A percentile compares a stretch with the other conserved stretches of the same genome.
These are phyloP conservation scores for Platorchestia sp. DNA, from an alignment of 1,140 invertebrate genomes.

Conservation along the genomic window DNA sequence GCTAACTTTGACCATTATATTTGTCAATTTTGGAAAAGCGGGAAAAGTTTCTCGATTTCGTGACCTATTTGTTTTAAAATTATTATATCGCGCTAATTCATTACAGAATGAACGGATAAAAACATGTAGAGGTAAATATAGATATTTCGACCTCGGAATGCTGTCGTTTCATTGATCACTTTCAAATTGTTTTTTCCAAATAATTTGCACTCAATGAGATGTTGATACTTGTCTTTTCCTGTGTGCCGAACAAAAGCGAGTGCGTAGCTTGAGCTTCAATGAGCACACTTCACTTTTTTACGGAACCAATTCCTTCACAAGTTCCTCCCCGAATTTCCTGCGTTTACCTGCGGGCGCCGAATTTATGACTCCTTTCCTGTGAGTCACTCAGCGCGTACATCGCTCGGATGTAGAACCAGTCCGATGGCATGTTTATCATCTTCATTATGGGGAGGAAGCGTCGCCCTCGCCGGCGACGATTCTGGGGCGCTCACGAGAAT, in stretches of 20 bases:
- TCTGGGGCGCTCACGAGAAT: background rate
- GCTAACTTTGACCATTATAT: background rate
- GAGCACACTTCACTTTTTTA: background rate
- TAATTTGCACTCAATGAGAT: background rate
- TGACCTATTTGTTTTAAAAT: background rate
- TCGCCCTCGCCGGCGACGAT: background rate
- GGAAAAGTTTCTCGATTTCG: background rate
- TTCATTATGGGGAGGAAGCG: slow-evolving; percentile 40
- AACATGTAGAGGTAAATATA: background rate
- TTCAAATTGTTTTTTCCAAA: background rate
- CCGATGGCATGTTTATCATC: slow-evolving; percentile 47
- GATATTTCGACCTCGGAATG: background rate
- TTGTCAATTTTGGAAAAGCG: background rate
- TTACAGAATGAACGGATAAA: background rate
- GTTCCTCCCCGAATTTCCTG: slow-evolving; percentile 23
- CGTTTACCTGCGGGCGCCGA: slow-evolving; percentile 2
- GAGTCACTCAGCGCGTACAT: slow-evolving; percentile 37
- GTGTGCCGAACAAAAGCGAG: background rate
- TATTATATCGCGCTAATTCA: background rate
- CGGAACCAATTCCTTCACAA: slow-evolving; percentile 10
- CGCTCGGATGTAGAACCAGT: slow-evolving; percentile 46
- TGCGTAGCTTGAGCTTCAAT: background rate
- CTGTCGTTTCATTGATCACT: background rate
- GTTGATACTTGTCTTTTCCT: background rate
- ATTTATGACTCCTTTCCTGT: slow-evolving; percentile 53